These are phyloP conservation scores for Oreortyx pictus DNA, from an alignment of 2,797 vertebrate species.

Conservation along the genomic window DNA sequence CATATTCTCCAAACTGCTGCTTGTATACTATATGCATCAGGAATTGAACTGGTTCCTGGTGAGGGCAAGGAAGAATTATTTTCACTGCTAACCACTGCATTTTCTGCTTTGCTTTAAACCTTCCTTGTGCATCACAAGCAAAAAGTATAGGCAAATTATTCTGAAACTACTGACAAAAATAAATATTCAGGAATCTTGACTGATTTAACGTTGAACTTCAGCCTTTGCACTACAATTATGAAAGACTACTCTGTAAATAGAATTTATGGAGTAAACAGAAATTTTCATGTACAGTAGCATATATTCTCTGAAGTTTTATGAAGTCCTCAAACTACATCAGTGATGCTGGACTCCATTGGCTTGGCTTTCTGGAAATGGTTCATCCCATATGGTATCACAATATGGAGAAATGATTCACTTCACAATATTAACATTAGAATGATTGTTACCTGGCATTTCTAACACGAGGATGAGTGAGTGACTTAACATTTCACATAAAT, in stretches of 20 bases:
- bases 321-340: not conserved
- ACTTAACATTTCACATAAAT: not conserved
- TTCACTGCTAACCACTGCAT: not conserved
- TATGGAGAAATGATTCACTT: not conserved
- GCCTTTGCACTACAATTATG: no score
- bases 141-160: not conserved
- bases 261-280: not conserved
- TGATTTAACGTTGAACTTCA: fast-evolving
- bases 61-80: not conserved
- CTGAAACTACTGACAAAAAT: not conserved
- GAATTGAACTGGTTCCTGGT: not conserved
- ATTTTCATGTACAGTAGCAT: not conserved
- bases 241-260: not conserved
- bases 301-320: not conserved
- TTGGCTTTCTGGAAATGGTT: not conserved
- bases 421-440: not conserved
- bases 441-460: not conserved
- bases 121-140: not conserved
- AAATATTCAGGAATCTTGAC: not conserved
- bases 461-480: not conserved
- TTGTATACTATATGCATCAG: not conserved
- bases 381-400: not conserved
- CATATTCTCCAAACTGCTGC: not conserved
- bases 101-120: not conserved
- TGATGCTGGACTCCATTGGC: not conserved